These are phyloP conservation scores for Elgaria multicarinata DNA, from an alignment of 2,113 vertebrate genomes.

Conservation along the genomic window DNA sequence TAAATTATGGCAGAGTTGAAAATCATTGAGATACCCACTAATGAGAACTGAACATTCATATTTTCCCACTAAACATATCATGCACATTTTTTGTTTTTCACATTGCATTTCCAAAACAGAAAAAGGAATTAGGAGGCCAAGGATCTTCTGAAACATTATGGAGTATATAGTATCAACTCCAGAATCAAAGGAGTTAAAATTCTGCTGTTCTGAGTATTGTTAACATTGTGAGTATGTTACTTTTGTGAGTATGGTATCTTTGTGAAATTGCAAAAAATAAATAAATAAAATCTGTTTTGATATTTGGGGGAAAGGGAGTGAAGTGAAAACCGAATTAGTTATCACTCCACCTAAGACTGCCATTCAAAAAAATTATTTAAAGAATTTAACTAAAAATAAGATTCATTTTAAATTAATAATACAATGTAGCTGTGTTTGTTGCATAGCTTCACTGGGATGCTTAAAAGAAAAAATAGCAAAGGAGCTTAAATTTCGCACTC, in stretches of 20 bases:
- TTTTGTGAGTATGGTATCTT: background rate
- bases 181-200: background rate
- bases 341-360: background rate
- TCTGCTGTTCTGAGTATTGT: background rate
- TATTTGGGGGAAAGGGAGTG: conserved; percentile 22
- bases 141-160: background rate
- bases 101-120: background rate
- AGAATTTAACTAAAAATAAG: background rate
- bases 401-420: conserved; percentile 60
- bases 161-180: background rate
- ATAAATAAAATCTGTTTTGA: background rate
- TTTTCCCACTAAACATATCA: background rate
- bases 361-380: background rate
- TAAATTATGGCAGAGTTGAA: background rate
- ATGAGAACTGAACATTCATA: background rate
- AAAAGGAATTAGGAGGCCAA: background rate
- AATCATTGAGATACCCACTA: background rate
- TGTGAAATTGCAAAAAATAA: conserved; percentile 8
- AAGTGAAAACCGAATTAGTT: background rate
- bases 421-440: conserved; percentile 69
- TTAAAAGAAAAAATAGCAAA: conserved; percentile 60
- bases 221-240: too few relatives aligned
- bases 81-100: background rate
- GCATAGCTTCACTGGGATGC: conserved; percentile 66
- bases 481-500: conserved; percentile 90